Conservation (phyloP, 2,888 invertebrate species). For the Drepanosiphum platanoidis region DNA sequence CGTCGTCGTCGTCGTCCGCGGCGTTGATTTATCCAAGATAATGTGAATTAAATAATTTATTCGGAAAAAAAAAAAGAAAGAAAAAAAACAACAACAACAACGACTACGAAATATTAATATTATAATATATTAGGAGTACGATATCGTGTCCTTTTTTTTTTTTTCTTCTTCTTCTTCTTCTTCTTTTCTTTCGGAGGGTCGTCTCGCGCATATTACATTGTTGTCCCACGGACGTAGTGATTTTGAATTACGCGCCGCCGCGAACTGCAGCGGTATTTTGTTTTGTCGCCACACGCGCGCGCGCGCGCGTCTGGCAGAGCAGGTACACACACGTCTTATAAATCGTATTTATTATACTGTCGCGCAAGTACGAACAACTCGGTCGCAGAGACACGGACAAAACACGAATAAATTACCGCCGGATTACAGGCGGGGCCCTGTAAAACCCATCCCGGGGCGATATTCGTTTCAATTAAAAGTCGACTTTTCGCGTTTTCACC, state of each 20-base stretch:
- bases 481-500: too few species aligned
- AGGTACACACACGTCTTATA: background rate
- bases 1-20: background rate
- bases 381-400: too few species aligned
- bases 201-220: background rate
- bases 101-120: conserved; percentile 5
- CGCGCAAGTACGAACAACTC: too few species aligned
- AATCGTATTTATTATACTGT: too few species aligned
- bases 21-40: conserved; percentile 59
- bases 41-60: conserved; percentile 26
- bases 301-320: too few species aligned
- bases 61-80: conserved; percentile 21
- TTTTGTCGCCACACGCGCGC: background rate
- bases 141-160: background rate
- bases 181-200: background rate
- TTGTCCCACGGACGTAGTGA: background rate
- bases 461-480: too few species aligned
- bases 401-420: too few species aligned
- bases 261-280: background rate
- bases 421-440: too few species aligned
- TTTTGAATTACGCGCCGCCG: background rate
- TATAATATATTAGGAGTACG: background rate
- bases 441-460: too few species aligned
- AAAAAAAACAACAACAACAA: too few species aligned
- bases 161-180: background rate